phyloP scores from a whole-genome alignment of 2,113 vertebrate species.

The Lucifuga dentata region DNA sequence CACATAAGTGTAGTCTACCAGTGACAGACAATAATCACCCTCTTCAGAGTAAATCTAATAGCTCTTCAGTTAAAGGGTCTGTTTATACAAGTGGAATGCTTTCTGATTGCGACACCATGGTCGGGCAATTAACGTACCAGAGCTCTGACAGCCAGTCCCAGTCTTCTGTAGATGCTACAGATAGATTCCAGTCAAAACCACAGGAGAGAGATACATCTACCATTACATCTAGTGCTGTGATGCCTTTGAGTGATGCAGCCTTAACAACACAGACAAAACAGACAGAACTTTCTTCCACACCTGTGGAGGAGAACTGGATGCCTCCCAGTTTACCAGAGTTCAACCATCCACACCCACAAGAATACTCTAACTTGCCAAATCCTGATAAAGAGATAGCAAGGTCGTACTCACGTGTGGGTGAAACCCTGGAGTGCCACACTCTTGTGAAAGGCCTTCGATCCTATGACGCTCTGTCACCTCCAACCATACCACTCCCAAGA shows the following conservation, averaged over 20 bases:
- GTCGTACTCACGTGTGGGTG: conserved; percentile 74
- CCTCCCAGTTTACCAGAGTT: conserved; percentile 64
- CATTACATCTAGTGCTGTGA: conserved; percentile 9
- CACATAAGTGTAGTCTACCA: conserved; percentile 44
- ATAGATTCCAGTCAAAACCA: conserved; percentile 21
- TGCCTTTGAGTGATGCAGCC: conserved; percentile 31
- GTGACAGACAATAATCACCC: conserved; percentile 25
- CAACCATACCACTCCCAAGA: conserved; percentile 69
- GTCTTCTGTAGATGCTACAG: conserved; percentile 18
- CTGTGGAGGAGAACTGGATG: conserved; percentile 55
- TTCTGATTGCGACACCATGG: conserved; percentile 26
- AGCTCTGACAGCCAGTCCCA: conserved; percentile 48
- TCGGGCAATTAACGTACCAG: conserved; percentile 16
- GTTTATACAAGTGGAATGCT: conserved; percentile 29
- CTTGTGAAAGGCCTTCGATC: conserved; percentile 82
- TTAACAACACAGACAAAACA: conserved; percentile 49
- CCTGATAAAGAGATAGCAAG: conserved; percentile 49
- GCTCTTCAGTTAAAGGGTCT: conserved; percentile 24
- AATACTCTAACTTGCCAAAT: conserved; percentile 47
- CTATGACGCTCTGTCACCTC: conserved; percentile 76
- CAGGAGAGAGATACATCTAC: conserved; percentile 17
- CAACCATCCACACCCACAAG: conserved; percentile 65
- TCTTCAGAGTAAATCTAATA: conserved; percentile 45
- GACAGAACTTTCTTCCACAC: conserved; percentile 35
- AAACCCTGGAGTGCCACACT: conserved; percentile 83